Evolutionary conservation across 1,140 invertebrate species (phyloP), one percentile per base, ranked within the genome.

Genomic region (Drosophila rufa): DNA sequence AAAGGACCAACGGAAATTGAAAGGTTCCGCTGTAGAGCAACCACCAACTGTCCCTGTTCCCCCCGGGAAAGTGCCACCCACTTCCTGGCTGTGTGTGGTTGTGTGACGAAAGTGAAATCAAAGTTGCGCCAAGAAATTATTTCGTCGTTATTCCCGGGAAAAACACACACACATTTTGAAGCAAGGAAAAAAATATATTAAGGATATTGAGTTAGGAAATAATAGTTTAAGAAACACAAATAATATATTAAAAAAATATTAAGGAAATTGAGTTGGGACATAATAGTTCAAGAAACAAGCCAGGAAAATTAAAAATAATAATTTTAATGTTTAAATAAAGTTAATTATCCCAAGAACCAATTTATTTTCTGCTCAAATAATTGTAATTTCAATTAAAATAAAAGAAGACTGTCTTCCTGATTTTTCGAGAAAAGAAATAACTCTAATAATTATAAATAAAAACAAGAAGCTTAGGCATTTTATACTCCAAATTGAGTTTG

Each of bases 1-100:
- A 38, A 38, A 55, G 36, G 53, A 56, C 66, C 79, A 67, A 59
- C 82, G 83, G 79, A 86, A 86, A 86, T 86, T 82, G 79, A 80
- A 80, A 69, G 76, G 79, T 87, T 82, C 75, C 83, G 75, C 79
- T 64, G 60, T 38, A 40, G 42, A 38, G 27, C 19, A 33, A 36
- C 45, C 53, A 55, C 19, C 22, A n/a, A 56, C 22, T 38, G 15
- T 25, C 17, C 22, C 19, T 14, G 36, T 40, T 22, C 38, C 53
- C 55, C 43, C 8, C 38, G 5, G n/a, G 12, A 53, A 30, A 61
- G n/a, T 57, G 15, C 55, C 11, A 30, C 47, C 33, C 30, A 43
- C 47, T 55, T 38, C 22, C 46, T 38, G 22, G 33, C 22, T 25
- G 12, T 19, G n/a, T 40, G 17, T 22, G 30, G 27, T 36, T 46